Percentiles rank a stretch among this genome's conserved stretches.
Evolutionary conservation across 2,113 vertebrate species (phyloP).

Genomic region (Phainopepla nitens): DNA sequence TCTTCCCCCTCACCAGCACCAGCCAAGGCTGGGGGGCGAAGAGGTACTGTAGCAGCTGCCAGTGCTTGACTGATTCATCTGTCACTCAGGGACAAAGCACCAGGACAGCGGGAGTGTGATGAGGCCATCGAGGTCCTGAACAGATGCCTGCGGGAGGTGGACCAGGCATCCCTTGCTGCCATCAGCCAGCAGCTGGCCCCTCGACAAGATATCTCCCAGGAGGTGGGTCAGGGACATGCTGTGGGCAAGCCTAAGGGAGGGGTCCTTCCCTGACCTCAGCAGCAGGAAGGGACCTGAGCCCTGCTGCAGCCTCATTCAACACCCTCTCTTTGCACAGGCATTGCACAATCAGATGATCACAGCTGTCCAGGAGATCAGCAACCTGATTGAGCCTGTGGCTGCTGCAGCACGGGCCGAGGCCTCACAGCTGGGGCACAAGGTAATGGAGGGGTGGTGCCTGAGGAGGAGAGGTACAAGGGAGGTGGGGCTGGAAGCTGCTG

Average conservation of each 20-base stretch:
- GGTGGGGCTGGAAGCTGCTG: neutral
- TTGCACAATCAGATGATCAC: slow-evolving; percentile 96
- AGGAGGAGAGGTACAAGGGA: neutral
- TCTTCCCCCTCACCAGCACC: neutral
- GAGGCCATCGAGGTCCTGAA: slow-evolving; percentile 91
- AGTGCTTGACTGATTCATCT: neutral
- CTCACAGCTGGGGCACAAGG: slow-evolving; percentile 96
- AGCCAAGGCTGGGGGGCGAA: accelerated
- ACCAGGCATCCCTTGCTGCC: slow-evolving; percentile 93
- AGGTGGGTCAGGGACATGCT: slow-evolving; percentile 68
- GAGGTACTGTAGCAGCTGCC: neutral
- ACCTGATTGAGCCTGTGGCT: slow-evolving; percentile 91
- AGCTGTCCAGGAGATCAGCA: slow-evolving; percentile 94
- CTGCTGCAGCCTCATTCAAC: neutral
- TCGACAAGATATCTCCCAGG: slow-evolving; percentile 91
- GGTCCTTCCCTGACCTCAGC: accelerated
- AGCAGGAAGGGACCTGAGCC: accelerated
- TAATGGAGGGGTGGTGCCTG: neutral
- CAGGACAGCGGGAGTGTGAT: slow-evolving; percentile 94
- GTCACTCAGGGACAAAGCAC: slow-evolving; percentile 89
- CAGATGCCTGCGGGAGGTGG: slow-evolving; percentile 89
- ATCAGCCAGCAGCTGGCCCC: slow-evolving; percentile 94
- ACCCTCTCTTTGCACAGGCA: slow-evolving; percentile 69
- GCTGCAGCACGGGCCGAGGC: slow-evolving; percentile 88
- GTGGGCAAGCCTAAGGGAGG: neutral